Conservation (phyloP, 2,797 vertebrate genomes). For the Apogon talboti region DNA sequence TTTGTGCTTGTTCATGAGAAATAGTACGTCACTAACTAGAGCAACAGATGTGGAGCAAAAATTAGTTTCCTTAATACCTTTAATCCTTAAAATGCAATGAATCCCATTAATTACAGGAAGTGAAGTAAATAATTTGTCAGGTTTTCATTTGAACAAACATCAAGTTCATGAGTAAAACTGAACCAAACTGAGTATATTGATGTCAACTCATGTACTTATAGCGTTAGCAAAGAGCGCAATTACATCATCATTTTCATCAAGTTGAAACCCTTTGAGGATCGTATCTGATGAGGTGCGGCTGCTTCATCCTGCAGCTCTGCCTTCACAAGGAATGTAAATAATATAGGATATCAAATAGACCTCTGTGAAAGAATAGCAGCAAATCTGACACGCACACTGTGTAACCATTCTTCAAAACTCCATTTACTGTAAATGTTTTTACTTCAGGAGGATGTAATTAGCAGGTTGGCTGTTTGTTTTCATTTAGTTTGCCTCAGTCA, state of each 20-base stretch:
- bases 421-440: too few species aligned
- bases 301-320: neutral
- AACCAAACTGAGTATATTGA: neutral
- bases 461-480: neutral
- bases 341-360: neutral
- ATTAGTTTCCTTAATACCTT: neutral
- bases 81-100: too few species aligned
- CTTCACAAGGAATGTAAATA: conserved; percentile 32
- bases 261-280: neutral
- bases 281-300: conserved; percentile 17
- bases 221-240: neutral
- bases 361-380: neutral
- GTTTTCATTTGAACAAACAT: neutral
- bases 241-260: neutral
- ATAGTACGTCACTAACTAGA: neutral
- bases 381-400: neutral
- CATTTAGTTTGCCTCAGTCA: neutral
- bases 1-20: conserved; percentile 12
- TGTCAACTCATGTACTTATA: neutral
- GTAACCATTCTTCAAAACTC: too few species aligned
- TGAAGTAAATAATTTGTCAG: too few species aligned
- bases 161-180: too few species aligned
- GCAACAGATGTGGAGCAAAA: neutral
- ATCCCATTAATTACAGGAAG: neutral
- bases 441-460: neutral